A percentile compares a stretch with the other conserved stretches of the same genome.
phyloP scores from a whole-genome alignment of 1,140 invertebrate species.

The Ceratina australensis region DNA sequence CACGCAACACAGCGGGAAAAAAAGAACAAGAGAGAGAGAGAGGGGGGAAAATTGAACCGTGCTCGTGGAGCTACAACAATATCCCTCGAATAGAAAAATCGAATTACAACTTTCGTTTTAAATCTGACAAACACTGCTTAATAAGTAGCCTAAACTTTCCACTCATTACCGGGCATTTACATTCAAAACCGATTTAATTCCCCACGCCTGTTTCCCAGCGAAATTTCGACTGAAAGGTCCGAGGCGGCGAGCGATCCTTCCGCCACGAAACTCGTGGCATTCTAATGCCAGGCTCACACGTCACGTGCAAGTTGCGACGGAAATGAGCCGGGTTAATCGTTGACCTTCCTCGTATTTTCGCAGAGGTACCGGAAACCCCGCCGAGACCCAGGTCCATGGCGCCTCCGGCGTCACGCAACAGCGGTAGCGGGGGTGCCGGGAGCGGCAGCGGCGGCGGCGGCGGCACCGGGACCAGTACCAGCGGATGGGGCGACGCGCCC shows the following conservation, averaged over 20 bases:
- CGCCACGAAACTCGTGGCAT: background rate
- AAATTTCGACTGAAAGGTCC: too few relatives aligned
- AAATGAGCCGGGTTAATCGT: slow-evolving; percentile 18
- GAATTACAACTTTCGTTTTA: too few relatives aligned
- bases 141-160: too few relatives aligned
- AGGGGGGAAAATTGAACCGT: too few relatives aligned
- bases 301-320: background rate
- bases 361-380: slow-evolving; percentile 81
- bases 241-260: background rate
- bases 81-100: too few relatives aligned
- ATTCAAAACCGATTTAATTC: background rate
- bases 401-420: slow-evolving; percentile 82
- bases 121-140: too few relatives aligned
- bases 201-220: background rate
- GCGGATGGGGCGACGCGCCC: slow-evolving; percentile 80
- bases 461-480: slow-evolving; percentile 59
- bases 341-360: slow-evolving; percentile 22
- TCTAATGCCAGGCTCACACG: background rate
- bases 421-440: slow-evolving; percentile 71
- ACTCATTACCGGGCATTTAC: too few relatives aligned
- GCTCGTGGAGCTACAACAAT: too few relatives aligned
- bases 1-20: too few relatives aligned
- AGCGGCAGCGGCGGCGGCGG: slow-evolving; percentile 52
- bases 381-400: slow-evolving; percentile 87
- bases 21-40: too few relatives aligned